A percentile compares a stretch with the other conserved stretches of the same genome.
phyloP scores from a whole-genome alignment of 2,113 vertebrate genomes.

The Psilopsiagon aymara region DNA sequence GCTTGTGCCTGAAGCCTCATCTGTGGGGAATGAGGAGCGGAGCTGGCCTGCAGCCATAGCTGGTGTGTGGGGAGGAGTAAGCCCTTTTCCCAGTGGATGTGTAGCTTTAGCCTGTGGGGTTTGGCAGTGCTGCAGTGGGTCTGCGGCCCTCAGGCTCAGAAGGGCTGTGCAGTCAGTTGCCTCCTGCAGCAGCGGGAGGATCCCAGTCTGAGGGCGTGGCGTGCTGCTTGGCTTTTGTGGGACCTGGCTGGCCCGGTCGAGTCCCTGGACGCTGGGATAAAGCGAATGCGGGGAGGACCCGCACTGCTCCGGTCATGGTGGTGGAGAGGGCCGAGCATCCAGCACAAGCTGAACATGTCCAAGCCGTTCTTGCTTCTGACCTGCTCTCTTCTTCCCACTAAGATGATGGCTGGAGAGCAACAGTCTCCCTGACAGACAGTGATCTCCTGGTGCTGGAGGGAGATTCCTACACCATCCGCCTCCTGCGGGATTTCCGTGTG shows the following conservation, averaged over 20 bases:
- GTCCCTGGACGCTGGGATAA: rapidly evolving
- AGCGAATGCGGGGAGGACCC: rapidly evolving
- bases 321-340: neutral
- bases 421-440: conserved; percentile 82
- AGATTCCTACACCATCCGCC: conserved; percentile 80
- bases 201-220: neutral
- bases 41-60: neutral
- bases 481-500: conserved; percentile 88
- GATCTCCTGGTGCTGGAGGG: conserved; percentile 87
- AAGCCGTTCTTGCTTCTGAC: rapidly evolving
- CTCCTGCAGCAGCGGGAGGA: neutral
- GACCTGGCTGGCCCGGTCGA: rapidly evolving
- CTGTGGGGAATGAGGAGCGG: neutral
- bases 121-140: neutral
- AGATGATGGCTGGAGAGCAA: conserved; percentile 84
- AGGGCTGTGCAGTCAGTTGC: rapidly evolving
- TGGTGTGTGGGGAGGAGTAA: neutral
- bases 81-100: rapidly evolving
- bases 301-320: rapidly evolving
- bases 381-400: neutral
- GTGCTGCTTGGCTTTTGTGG: neutral
- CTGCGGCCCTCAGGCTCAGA: rapidly evolving
- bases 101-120: neutral
- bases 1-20: neutral
- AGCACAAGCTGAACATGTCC: neutral